phyloP scores from a whole-genome alignment of 2,888 invertebrate species.

The Parnassius mnemosyne region DNA sequence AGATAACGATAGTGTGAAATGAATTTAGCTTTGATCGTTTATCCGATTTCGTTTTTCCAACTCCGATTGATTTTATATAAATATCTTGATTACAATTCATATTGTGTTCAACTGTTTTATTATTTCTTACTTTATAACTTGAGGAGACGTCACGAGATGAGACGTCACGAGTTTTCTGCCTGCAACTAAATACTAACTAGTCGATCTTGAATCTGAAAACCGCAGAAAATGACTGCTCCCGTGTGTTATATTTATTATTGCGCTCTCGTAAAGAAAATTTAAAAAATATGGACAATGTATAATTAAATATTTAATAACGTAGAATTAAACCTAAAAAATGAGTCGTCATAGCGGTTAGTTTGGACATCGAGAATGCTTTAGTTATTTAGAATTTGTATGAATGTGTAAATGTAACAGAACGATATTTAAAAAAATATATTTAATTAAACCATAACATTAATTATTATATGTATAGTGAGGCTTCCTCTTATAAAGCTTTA shows the following conservation, averaged over 20 bases:
- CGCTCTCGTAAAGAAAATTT: slow-evolving; percentile 46
- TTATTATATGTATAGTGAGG: slow-evolving; percentile 74
- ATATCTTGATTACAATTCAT: not conserved
- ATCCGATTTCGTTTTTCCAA: too few species aligned
- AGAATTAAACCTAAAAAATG: slow-evolving; percentile 39
- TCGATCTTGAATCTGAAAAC: slow-evolving; percentile 69
- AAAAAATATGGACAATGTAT: slow-evolving; percentile 37
- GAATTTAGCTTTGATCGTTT: too few species aligned
- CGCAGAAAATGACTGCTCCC: slow-evolving; percentile 37
- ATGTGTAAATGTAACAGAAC: slow-evolving; percentile 71
- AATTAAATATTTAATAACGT: slow-evolving; percentile 45
- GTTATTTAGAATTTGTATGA: slow-evolving; percentile 67
- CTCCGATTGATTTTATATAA: too few species aligned
- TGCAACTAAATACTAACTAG: slow-evolving; percentile 48
- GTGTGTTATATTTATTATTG: slow-evolving; percentile 35
- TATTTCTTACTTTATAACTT: not conserved
- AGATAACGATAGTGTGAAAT: too few species aligned
- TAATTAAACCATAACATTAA: slow-evolving; percentile 55
- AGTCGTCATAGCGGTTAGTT: slow-evolving; percentile 45
- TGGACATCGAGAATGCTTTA: slow-evolving; percentile 71
- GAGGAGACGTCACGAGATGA: not conserved
- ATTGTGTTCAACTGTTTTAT: not conserved
- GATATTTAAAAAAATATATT: slow-evolving; percentile 64
- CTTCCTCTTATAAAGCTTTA: slow-evolving; percentile 76
- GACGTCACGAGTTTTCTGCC: not conserved